Percentiles rank a stretch among this genome's conserved stretches.
phyloP scores from a whole-genome alignment of 2,113 vertebrate species.

The Myotis davidii region DNA sequence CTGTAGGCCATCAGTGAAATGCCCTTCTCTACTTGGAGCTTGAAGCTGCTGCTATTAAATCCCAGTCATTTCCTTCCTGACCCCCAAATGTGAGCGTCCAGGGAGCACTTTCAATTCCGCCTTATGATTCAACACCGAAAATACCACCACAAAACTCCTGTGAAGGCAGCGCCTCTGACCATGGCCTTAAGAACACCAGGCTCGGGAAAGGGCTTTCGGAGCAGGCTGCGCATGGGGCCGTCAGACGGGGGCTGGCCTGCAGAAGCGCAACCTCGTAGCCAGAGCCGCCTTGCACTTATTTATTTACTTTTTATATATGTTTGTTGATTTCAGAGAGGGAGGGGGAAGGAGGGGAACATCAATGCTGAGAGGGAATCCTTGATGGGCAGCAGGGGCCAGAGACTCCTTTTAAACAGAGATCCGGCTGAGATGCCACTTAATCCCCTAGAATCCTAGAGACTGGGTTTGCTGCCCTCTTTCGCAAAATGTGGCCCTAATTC shows the following conservation, averaged over 20 bases:
- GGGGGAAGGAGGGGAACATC: too few species aligned
- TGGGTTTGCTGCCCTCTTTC: neutral
- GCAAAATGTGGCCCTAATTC: slow-evolving; percentile 7
- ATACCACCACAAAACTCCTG: slow-evolving; percentile 82
- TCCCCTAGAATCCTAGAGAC: slow-evolving; percentile 60
- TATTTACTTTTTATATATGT: too few species aligned
- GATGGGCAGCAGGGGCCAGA: too few species aligned
- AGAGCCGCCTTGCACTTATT: too few species aligned
- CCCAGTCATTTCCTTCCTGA: slow-evolving; percentile 65
- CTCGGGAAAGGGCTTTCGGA: slow-evolving; percentile 63
- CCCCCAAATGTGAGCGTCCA: slow-evolving; percentile 69
- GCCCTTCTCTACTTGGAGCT: neutral
- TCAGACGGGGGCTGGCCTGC: slow-evolving; percentile 74
- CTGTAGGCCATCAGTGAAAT: slow-evolving; percentile 2
- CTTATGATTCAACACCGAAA: slow-evolving; percentile 75
- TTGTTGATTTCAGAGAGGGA: too few species aligned
- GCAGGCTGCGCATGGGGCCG: slow-evolving; percentile 59
- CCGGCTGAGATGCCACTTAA: slow-evolving; percentile 78
- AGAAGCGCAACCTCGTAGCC: slow-evolving; percentile 43
- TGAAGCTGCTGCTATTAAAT: slow-evolving; percentile 9
- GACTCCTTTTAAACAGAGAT: slow-evolving; percentile 81
- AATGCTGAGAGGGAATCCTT: too few species aligned
- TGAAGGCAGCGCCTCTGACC: slow-evolving; percentile 75
- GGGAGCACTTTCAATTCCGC: slow-evolving; percentile 77
- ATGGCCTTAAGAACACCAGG: slow-evolving; percentile 70